A percentile compares a stretch with the other conserved stretches of the same genome.
Evolutionary conservation across 2,797 vertebrate species (phyloP).

Genomic region (Champsocephalus gunnari): DNA sequence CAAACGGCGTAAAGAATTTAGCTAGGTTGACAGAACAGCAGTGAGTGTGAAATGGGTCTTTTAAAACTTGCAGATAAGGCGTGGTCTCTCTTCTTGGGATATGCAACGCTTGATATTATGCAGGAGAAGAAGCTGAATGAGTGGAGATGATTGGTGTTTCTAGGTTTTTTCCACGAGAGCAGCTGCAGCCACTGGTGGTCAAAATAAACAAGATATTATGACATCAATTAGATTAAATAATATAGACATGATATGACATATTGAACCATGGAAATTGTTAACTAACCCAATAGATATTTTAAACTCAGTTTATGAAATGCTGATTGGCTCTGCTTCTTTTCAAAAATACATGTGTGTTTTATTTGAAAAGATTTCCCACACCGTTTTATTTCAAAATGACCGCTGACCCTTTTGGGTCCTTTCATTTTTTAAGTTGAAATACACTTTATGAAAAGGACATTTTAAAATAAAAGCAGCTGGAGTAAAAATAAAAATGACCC

Average conservation of each 20-base stretch:
- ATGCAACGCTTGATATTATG: not conserved
- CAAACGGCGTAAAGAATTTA: conserved; percentile 20
- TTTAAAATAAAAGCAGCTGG: not conserved
- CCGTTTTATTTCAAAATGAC: not conserved
- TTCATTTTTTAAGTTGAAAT: not conserved
- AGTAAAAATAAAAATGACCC: not conserved
- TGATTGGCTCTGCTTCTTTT: not conserved
- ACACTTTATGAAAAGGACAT: not conserved
- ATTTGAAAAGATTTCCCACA: not conserved
- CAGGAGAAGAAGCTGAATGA: not conserved
- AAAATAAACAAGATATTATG: not conserved
- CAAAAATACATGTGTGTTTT: not conserved
- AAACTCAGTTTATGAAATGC: not conserved
- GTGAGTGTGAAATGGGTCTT: conserved; percentile 13
- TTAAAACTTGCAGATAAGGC: conserved; percentile 42
- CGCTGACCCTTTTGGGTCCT: no score
- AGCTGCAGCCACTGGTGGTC: not conserved
- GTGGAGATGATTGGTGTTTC: not conserved
- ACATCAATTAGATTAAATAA: not conserved
- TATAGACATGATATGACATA: not conserved
- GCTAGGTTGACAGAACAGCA: conserved; percentile 46
- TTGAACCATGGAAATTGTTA: not conserved
- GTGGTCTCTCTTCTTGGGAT: not conserved
- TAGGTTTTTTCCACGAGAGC: not conserved
- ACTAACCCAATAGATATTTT: not conserved